These are phyloP conservation scores for Nyctereutes procyonoides DNA, from an alignment of 2,113 vertebrate genomes.

Conservation along the genomic window DNA sequence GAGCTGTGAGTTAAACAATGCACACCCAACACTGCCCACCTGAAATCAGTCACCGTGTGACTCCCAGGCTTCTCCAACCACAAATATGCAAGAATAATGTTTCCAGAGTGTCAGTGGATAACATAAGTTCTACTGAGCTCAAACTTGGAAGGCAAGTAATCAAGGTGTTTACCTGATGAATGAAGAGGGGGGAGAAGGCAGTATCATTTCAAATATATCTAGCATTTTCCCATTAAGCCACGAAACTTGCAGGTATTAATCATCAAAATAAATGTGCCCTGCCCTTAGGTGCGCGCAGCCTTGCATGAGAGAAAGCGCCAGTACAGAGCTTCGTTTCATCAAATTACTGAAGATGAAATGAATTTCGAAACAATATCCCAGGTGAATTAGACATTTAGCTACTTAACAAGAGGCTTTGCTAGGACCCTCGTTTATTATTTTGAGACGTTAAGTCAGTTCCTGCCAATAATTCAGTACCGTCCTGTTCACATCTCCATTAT, in stretches of 20 bases:
- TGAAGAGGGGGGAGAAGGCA: conserved; percentile 59
- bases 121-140: conserved; percentile 44
- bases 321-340: conserved; percentile 83
- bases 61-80: neutral
- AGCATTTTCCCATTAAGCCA: conserved; percentile 84
- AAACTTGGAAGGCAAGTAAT: conserved; percentile 63
- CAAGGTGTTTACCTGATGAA: conserved; percentile 77
- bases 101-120: neutral
- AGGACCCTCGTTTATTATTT: conserved; percentile 84
- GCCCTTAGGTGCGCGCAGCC: conserved; percentile 83
- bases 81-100: conserved; percentile 40
- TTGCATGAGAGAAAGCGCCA: conserved; percentile 84
- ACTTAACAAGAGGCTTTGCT: conserved; percentile 83
- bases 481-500: conserved; percentile 72
- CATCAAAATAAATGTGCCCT: conserved; percentile 85
- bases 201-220: conserved; percentile 80
- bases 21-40: neutral
- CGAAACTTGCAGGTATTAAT: conserved; percentile 86
- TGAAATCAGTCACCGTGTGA: conserved; percentile 30
- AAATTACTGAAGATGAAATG: conserved; percentile 88
- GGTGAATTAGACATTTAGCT: conserved; percentile 85
- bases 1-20: conserved; percentile 41
- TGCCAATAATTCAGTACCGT: conserved; percentile 83
- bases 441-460: conserved; percentile 79
- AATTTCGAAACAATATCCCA: conserved; percentile 87